A percentile compares a stretch with the other conserved stretches of the same genome.
These are phyloP conservation scores for Trachemys scripta DNA, from an alignment of 2,113 vertebrate genomes.

Conservation along the genomic window DNA sequence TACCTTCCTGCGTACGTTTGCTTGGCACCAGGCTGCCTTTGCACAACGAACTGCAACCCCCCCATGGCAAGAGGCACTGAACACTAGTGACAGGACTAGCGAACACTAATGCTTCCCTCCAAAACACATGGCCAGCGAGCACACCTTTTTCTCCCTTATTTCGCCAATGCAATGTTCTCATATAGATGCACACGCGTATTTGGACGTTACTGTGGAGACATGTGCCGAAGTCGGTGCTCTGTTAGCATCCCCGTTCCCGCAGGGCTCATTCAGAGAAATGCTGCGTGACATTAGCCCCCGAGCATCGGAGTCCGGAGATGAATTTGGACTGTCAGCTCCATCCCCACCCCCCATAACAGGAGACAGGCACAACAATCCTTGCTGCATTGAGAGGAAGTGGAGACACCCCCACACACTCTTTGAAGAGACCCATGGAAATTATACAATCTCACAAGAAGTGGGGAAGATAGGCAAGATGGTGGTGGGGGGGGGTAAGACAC, in stretches of 20 bases:
- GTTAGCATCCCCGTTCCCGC: background rate
- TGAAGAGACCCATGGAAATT: background rate
- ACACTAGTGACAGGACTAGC: background rate
- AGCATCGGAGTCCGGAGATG: background rate
- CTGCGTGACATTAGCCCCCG: background rate
- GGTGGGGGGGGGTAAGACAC: background rate
- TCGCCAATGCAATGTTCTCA: background rate
- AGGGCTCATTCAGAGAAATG: background rate
- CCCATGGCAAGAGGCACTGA: background rate
- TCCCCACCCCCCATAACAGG: background rate
- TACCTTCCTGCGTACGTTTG: background rate
- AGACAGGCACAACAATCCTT: rapidly evolving
- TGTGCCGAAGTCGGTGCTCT: rapidly evolving
- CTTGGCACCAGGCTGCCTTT: background rate
- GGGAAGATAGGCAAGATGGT: background rate
- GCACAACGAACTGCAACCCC: background rate
- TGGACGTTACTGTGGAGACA: rapidly evolving
- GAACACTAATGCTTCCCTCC: background rate
- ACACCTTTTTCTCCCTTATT: background rate
- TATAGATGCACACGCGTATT: background rate
- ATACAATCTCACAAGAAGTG: background rate
- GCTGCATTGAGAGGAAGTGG: background rate
- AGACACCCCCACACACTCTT: background rate
- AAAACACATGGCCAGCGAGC: background rate
- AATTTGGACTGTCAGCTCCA: background rate